Evolutionary conservation across 1,140 invertebrate genomes (phyloP).

Genomic region (Euglossa dilemma): DNA sequence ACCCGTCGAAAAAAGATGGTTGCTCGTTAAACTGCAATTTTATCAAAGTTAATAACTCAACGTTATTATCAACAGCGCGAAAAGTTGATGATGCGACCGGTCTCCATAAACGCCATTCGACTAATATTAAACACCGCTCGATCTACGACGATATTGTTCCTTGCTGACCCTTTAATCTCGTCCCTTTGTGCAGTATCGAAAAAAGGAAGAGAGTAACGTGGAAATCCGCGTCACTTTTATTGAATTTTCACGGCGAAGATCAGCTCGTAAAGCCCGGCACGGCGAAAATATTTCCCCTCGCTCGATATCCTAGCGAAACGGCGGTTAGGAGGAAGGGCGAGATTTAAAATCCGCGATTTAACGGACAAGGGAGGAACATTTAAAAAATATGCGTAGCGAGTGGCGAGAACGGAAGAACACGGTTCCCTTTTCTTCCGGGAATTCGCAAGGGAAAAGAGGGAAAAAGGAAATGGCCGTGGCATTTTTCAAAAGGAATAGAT

Average conservation of each 20-base stretch:
- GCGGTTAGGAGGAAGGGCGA: neutral
- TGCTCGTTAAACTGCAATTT: neutral
- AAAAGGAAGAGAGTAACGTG: neutral
- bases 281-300: slow-evolving; percentile 1
- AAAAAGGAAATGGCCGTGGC: neutral
- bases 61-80: neutral
- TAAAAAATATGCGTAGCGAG: too few relatives aligned
- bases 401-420: too few relatives aligned
- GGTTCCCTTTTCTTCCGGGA: neutral
- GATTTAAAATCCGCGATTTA: neutral
- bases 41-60: neutral
- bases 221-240: slow-evolving; percentile 6
- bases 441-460: neutral
- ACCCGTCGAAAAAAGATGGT: neutral
- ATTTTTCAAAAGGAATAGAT: neutral
- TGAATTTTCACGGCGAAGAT: slow-evolving; percentile 1
- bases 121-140: slow-evolving; percentile 37
- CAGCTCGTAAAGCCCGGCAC: neutral
- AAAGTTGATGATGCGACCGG: neutral
- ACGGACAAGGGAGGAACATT: neutral
- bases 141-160: neutral
- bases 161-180: too few relatives aligned
- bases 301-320: neutral
- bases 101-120: slow-evolving; percentile 4
- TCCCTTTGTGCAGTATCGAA: neutral